Evolutionary conservation across 2,888 invertebrate genomes (phyloP).

Genomic region (Troides oblongomaculatus): DNA sequence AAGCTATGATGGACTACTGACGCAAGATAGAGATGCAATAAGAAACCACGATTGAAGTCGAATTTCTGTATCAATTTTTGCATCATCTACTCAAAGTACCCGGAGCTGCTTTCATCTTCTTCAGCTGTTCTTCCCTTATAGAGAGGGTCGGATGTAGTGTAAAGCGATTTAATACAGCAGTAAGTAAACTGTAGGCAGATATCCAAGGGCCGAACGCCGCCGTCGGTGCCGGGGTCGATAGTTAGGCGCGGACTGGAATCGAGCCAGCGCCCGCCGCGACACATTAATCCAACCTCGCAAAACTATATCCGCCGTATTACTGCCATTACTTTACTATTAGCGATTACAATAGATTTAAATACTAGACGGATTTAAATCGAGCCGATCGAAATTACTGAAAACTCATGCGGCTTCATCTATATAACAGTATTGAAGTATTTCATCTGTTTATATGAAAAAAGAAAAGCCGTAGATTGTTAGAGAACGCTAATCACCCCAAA

Average conservation of each 20-base stretch:
- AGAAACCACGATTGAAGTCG: too few species aligned
- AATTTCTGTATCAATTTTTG: too few species aligned
- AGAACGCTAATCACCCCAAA: too few species aligned
- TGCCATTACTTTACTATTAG: constrained; percentile 18
- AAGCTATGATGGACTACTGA: too few species aligned
- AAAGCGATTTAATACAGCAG: not conserved
- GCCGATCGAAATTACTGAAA: constrained; percentile 4
- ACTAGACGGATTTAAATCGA: constrained; percentile 15
- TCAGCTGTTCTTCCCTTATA: not conserved
- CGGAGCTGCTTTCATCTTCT: not conserved
- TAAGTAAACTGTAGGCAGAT: constrained; percentile 21
- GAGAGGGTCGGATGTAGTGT: not conserved
- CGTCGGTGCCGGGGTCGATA: constrained; percentile 58
- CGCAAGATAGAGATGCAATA: too few species aligned
- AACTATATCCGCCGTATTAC: constrained; percentile 46
- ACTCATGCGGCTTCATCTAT: constrained; percentile 12
- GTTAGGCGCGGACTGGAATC: constrained; percentile 68
- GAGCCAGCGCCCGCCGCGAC: constrained; percentile 70
- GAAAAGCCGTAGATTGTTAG: too few species aligned
- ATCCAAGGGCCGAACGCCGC: constrained; percentile 35
- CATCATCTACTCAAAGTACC: too few species aligned
- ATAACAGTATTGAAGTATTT: not conserved
- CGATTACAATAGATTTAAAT: constrained; percentile 22
- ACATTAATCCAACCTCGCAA: constrained; percentile 68
- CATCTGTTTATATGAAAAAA: not conserved